Evolutionary conservation across 2,113 vertebrate species (phyloP).

Genomic region (Myotis brandtii): DNA sequence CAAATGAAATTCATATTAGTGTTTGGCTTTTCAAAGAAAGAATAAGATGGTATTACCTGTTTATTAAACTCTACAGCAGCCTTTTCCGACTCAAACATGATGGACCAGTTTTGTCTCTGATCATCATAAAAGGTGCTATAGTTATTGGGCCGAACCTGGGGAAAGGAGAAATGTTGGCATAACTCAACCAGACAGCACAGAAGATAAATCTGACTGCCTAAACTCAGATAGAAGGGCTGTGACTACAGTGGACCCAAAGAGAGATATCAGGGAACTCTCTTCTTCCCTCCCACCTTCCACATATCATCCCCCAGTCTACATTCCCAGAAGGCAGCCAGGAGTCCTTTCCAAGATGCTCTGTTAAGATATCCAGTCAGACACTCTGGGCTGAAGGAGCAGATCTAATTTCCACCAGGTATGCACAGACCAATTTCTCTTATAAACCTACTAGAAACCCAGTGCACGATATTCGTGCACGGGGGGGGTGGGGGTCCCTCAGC

Average conservation of each 20-base stretch:
- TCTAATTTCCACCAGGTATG: neutral
- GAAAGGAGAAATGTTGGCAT: constrained; percentile 30
- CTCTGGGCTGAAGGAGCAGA: neutral
- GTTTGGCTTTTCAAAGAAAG: constrained; percentile 11
- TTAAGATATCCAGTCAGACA: neutral
- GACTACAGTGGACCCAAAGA: neutral
- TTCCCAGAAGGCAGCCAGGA: neutral
- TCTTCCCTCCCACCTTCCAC: neutral
- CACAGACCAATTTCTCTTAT: neutral
- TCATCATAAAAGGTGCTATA: constrained; percentile 98
- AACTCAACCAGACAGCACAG: neutral
- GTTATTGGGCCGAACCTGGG: constrained; percentile 93
- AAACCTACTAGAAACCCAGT: neutral
- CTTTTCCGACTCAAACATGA: constrained; percentile 97
- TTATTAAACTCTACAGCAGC: constrained; percentile 92
- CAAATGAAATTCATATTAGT: neutral
- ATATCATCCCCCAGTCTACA: neutral
- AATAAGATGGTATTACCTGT: constrained; percentile 87
- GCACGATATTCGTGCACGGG: too few relatives aligned
- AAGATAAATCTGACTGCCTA: neutral
- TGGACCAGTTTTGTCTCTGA: constrained; percentile 97
- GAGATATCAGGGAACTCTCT: neutral
- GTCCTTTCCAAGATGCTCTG: neutral
- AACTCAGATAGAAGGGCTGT: neutral
- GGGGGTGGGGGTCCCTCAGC: too few relatives aligned